phyloP scores from a whole-genome alignment of 2,113 vertebrate genomes.

The Thymallus thymallus region DNA sequence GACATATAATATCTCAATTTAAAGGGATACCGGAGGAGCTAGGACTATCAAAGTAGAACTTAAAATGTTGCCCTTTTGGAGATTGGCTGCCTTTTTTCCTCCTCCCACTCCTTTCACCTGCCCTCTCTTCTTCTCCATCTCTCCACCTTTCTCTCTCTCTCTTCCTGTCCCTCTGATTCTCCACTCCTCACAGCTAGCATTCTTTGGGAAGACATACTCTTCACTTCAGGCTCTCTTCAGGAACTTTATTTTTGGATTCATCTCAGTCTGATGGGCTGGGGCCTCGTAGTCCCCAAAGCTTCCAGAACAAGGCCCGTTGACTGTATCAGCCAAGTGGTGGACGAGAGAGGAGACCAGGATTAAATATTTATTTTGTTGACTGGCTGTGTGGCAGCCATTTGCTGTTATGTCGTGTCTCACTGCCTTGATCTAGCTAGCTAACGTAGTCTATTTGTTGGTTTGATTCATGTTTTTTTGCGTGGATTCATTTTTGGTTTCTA shows the following conservation, averaged over 20 bases:
- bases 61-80: constrained; percentile 21
- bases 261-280: neutral
- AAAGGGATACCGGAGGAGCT: too few species aligned
- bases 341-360: neutral
- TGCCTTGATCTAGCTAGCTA: neutral
- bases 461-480: neutral
- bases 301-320: constrained; percentile 29
- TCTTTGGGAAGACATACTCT: constrained; percentile 15
- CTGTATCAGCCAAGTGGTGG: neutral
- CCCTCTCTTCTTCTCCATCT: neutral
- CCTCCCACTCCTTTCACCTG: constrained; percentile 9
- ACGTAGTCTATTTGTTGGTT: neutral
- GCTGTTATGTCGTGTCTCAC: neutral
- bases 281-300: neutral
- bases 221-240: neutral
- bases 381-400: too few species aligned
- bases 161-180: neutral
- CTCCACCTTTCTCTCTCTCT: constrained; percentile 11
- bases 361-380: neutral
- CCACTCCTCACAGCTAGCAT: neutral
- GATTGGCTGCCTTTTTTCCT: constrained; percentile 41
- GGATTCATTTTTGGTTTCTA: neutral
- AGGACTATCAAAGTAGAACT: too few species aligned
- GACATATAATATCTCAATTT: too few species aligned
- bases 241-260: neutral